Evolutionary conservation across 2,888 invertebrate species (phyloP), one percentile per base, ranked within the genome.

Genomic region (Cheilosia impressa): DNA sequence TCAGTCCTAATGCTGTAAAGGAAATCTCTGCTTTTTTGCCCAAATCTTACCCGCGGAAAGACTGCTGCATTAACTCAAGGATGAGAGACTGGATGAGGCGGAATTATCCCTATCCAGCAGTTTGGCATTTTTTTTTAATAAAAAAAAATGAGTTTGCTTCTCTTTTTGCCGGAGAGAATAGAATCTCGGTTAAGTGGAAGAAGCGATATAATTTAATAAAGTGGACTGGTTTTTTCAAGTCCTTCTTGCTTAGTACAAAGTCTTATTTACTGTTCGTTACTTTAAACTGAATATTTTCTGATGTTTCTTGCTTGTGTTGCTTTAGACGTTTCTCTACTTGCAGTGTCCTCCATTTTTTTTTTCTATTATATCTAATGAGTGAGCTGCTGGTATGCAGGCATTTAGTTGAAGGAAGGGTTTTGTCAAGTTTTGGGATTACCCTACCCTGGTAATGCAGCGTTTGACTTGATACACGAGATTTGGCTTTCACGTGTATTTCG

Each of bases 151-250:
- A 24, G 13, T 19, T 6, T n/a, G n/a, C 22, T 34, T 34, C 3
- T 34, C 3, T 38, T 10, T 38, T 13, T 38, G 10, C 4, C 38
- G 13, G 1, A 38, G 38, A 65, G 57, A 65, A 79, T 72, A 53
- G 45, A 79, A 79, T 53, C n/a, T 72, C 79, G 58, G 79, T 79
- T 66, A 66, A 79, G 65, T 79, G 60, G 22, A 53, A 50, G 53
- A 13, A 58, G 22, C 53, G 58, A 45, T 53, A 66, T 60, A 66
- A 65, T 60, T 72, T 79, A 72, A 66, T 72, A 66, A 66, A 72
- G 65, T 66, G 60, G 38, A 66, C 72, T 60, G 45, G 13, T 57
- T 71, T 71, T 41, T 27, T 31, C 52, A 52, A 41, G 43, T 52
- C 34, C 27, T 69, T 63, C 63, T 60, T 45, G 22, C 65, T 15